Evolutionary conservation across 1,140 invertebrate genomes (phyloP).

Genomic region (Drosophila sp.): DNA sequence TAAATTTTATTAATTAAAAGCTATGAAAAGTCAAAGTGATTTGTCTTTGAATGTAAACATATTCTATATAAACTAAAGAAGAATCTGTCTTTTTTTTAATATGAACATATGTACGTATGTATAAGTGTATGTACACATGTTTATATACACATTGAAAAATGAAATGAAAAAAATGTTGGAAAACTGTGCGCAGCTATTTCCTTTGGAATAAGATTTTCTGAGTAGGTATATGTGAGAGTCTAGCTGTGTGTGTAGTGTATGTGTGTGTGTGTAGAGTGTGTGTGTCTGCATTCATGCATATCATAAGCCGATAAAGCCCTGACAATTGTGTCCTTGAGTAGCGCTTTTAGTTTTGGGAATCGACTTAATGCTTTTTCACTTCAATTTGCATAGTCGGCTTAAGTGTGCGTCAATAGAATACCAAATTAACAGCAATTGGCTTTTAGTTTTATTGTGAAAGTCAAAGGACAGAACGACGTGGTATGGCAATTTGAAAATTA

Average conservation of each 20-base stretch:
- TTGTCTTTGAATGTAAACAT: neutral
- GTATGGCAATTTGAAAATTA: slow-evolving; percentile 12
- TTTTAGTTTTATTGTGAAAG: slow-evolving; percentile 33
- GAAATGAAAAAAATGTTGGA: slow-evolving; percentile 6
- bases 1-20: slow-evolving; percentile 14
- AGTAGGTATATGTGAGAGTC: slow-evolving; percentile 15
- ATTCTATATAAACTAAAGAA: too few species aligned
- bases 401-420: slow-evolving; percentile 44
- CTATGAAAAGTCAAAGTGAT: neutral
- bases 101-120: slow-evolving; percentile 13
- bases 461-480: neutral
- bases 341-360: slow-evolving; percentile 53
- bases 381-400: slow-evolving; percentile 62
- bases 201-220: slow-evolving; percentile 36
- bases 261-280: slow-evolving; percentile 23
- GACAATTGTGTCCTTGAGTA: slow-evolving; percentile 57
- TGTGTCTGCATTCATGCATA: slow-evolving; percentile 47
- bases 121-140: neutral
- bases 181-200: slow-evolving; percentile 37
- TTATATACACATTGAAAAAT: slow-evolving; percentile 10
- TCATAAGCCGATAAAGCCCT: slow-evolving; percentile 56
- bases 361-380: slow-evolving; percentile 58
- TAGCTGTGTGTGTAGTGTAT: slow-evolving; percentile 26
- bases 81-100: slow-evolving; percentile 13
- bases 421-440: slow-evolving; percentile 41